These are phyloP conservation scores for Bolinopsis microptera DNA, from an alignment of 37 sponge, comb jelly and placozoan genomes.

Conservation along the genomic window DNA sequence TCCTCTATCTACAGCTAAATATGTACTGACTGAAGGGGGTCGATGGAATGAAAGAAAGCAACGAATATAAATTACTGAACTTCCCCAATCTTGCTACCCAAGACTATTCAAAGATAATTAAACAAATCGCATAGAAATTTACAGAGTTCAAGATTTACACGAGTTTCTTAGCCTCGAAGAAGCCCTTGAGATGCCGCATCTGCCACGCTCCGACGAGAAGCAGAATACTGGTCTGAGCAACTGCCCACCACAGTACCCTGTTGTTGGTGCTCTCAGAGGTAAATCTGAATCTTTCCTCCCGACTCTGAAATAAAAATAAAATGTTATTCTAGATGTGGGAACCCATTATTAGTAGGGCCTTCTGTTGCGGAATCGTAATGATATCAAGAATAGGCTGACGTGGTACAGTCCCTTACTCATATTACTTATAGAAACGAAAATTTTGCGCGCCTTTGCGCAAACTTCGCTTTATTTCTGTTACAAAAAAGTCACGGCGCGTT, in stretches of 20 bases:
- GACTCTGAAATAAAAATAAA: conserved; percentile 70
- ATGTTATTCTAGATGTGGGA: neutral
- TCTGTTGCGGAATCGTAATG: neutral
- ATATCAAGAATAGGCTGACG: neutral
- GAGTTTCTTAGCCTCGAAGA: conserved; percentile 99
- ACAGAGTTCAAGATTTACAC: conserved; percentile 70
- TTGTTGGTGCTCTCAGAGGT: conserved; percentile 95
- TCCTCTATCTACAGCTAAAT: too few relatives aligned
- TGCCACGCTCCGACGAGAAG: conserved; percentile 93
- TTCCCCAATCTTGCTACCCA: neutral
- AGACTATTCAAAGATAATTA: neutral
- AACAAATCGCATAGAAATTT: neutral
- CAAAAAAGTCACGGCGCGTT: neutral
- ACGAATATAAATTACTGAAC: neutral
- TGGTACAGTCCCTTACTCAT: neutral
- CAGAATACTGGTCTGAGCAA: conserved; percentile 86
- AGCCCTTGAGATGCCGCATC: conserved; percentile 94
- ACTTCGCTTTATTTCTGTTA: neutral
- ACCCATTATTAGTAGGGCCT: neutral
- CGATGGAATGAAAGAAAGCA: neutral
- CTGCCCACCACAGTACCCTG: conserved; percentile 96
- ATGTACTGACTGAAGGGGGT: neutral
- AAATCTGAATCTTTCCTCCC: conserved; percentile 89
- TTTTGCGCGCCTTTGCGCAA: neutral
- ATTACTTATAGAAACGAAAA: neutral